Conservation (phyloP, 1,140 invertebrate species). For the Bradysia coprophila region DNA sequence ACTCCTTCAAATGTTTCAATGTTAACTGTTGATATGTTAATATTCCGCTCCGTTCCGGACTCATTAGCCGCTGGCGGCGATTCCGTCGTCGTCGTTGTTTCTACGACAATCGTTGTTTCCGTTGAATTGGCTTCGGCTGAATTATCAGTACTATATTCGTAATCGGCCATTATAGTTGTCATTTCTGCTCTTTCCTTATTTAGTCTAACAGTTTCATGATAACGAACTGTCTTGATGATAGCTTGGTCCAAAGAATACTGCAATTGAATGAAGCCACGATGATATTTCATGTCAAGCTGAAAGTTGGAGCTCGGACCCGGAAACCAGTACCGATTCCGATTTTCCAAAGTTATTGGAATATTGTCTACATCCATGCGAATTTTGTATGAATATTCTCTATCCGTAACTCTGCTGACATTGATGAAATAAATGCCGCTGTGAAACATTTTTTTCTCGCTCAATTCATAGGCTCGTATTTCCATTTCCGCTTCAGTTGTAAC, state of each 20-base stretch:
- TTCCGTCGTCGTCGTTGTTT: conserved; percentile 1
- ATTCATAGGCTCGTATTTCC: conserved; percentile 26
- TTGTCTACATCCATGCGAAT: conserved; percentile 49
- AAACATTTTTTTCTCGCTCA: conserved; percentile 24
- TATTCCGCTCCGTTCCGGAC: not conserved
- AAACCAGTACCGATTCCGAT: conserved; percentile 40
- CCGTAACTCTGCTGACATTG: conserved; percentile 14
- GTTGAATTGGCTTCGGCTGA: not conserved
- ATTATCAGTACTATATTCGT: not conserved
- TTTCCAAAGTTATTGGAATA: conserved; percentile 36
- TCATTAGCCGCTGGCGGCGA: not conserved
- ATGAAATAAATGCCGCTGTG: conserved; percentile 17
- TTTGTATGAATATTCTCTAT: conserved; percentile 27
- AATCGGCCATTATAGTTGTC: conserved; percentile 1
- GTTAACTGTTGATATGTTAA: not conserved
- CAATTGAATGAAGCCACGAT: conserved; percentile 44
- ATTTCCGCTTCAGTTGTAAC: conserved; percentile 29
- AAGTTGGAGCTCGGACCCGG: conserved; percentile 41
- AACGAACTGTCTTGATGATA: conserved; percentile 29
- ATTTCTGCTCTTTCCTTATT: not conserved
- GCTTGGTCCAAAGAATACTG: conserved; percentile 42
- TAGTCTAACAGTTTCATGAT: conserved; percentile 6
- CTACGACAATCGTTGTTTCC: not conserved
- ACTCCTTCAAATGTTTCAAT: not conserved
- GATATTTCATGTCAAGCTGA: conserved; percentile 40